Conservation (phyloP, 2,797 vertebrate species). For the Halcyon smyrnensis region DNA sequence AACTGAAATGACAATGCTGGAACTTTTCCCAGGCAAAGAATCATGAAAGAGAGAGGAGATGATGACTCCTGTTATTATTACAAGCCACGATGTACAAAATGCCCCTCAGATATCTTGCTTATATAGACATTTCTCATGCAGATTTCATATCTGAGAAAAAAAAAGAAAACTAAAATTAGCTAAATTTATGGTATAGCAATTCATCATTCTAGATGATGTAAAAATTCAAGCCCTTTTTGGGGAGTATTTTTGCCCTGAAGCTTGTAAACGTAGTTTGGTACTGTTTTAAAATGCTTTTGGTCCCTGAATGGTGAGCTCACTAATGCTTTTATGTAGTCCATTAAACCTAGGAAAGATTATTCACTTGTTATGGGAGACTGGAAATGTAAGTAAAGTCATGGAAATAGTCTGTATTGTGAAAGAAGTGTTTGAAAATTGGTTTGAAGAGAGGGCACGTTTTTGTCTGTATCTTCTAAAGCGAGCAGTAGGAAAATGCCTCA, state of each 20-base stretch:
- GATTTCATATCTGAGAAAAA: not conserved
- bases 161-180: not conserved
- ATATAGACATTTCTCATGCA: not conserved
- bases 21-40: not conserved
- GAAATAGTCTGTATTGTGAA: not conserved
- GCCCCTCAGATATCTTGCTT: not conserved
- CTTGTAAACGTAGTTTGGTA: not conserved
- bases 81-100: not conserved
- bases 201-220: not conserved
- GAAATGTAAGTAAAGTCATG: constrained; percentile 11
- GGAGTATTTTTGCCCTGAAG: not conserved
- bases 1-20: not conserved
- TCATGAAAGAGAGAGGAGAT: not conserved
- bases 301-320: not conserved
- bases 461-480: constrained; percentile 19
- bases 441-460: constrained; percentile 21
- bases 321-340: not conserved
- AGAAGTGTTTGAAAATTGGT: constrained; percentile 24
- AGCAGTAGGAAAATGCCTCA: constrained; percentile 31
- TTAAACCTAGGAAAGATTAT: not conserved
- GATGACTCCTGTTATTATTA: not conserved
- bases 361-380: not conserved
- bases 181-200: not conserved
- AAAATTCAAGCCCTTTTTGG: not conserved
- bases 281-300: not conserved